phyloP scores from a whole-genome alignment of 2,113 vertebrate genomes.

The Semicossyphus pulcher region DNA sequence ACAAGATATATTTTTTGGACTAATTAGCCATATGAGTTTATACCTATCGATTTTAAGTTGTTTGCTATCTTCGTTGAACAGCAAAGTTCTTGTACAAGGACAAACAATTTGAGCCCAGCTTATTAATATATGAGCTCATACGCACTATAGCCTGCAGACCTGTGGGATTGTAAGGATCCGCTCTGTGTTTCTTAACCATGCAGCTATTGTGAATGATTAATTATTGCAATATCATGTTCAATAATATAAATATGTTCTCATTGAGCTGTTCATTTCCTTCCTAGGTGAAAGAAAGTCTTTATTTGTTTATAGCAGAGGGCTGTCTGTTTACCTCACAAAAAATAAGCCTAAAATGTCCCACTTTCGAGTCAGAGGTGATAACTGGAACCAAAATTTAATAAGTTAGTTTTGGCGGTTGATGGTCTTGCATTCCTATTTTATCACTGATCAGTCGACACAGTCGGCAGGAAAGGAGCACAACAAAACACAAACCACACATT shows the following conservation, averaged over 20 bases:
- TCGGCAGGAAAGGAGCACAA: neutral
- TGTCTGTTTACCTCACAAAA: neutral
- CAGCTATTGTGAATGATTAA: neutral
- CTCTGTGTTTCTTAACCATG: neutral
- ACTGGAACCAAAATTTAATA: constrained; percentile 16
- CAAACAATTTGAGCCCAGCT: no score
- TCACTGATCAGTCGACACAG: neutral
- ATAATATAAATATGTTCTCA: neutral
- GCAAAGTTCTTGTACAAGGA: no score
- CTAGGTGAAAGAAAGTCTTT: neutral
- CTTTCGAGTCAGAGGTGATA: neutral
- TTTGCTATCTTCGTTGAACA: no score
- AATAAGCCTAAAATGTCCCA: neutral
- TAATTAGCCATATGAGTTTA: no score
- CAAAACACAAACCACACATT: constrained; percentile 14
- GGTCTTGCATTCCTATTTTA: constrained; percentile 7
- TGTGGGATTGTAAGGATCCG: neutral
- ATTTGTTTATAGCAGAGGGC: neutral
- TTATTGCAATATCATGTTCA: neutral
- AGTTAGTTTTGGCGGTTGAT: neutral
- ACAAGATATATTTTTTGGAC: no score
- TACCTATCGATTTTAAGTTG: no score
- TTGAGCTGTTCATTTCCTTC: neutral
- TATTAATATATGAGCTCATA: no score
- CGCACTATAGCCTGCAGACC: no score